A percentile compares a stretch with the other conserved stretches of the same genome.
Conservation (phyloP, 2,113 vertebrate genomes). For the Tragelaphus strepsiceros region DNA sequence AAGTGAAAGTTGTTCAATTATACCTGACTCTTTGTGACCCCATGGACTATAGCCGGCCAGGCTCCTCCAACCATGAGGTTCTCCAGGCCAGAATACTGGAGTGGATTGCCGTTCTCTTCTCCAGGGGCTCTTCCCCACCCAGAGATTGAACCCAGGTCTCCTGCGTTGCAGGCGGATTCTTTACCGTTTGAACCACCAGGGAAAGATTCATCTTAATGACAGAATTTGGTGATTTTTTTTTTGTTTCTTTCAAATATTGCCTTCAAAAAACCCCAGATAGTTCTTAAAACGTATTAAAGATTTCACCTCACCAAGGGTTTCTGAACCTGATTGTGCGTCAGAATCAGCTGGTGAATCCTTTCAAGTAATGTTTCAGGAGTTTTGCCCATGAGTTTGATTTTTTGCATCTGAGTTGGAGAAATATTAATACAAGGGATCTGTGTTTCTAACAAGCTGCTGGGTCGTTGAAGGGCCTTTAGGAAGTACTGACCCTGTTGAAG, state of each 20-base stretch:
- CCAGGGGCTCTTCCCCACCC: neutral
- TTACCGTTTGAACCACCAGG: neutral
- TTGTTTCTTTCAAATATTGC: neutral
- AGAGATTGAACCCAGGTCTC: neutral
- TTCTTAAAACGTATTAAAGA: neutral
- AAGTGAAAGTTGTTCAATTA: neutral
- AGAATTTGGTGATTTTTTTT: neutral
- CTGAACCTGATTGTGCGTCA: neutral
- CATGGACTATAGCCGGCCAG: neutral
- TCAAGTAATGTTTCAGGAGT: neutral
- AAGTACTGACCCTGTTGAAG: neutral
- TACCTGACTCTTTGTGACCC: neutral
- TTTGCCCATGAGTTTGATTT: neutral
- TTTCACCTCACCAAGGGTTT: neutral
- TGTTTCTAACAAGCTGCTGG: neutral
- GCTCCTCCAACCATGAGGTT: neutral
- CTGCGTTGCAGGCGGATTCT: rapidly evolving
- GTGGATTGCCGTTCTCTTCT: neutral
- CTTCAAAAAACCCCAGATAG: neutral
- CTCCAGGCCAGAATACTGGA: neutral
- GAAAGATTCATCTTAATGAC: neutral
- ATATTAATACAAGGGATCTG: neutral
- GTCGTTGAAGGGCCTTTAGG: neutral
- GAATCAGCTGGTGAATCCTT: neutral
- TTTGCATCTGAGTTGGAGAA: neutral